Percentiles rank a stretch among this genome's conserved stretches.
These are phyloP conservation scores for Nemotelus nigrinus DNA, from an alignment of 2,888 invertebrate genomes.

Conservation along the genomic window DNA sequence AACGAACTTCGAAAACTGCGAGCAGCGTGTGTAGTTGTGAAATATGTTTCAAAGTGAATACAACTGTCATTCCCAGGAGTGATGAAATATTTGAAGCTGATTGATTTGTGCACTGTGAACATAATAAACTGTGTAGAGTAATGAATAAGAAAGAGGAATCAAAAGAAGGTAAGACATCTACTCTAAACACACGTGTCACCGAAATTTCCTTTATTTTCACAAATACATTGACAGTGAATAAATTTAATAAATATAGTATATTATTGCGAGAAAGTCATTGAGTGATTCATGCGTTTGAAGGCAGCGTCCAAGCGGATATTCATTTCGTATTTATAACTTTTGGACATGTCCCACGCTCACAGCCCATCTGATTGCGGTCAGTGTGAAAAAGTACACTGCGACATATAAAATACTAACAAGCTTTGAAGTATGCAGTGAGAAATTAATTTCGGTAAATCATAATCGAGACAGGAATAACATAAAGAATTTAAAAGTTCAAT, in stretches of 20 bases:
- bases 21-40: too few species aligned
- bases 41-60: too few species aligned
- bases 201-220: too few species aligned
- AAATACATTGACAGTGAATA: too few species aligned
- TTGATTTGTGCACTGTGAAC: not conserved
- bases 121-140: conserved; percentile 8
- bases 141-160: conserved; percentile 40
- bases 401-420: not conserved
- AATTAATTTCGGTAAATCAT: too few species aligned
- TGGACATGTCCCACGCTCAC: conserved; percentile 40
- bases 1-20: too few species aligned
- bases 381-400: conserved; percentile 38
- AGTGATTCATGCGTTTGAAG: conserved; percentile 36
- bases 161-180: conserved; percentile 32
- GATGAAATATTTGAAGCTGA: not conserved
- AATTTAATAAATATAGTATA: not conserved
- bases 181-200: too few species aligned
- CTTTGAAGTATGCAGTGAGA: not conserved
- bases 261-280: not conserved
- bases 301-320: conserved; percentile 36
- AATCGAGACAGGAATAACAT: too few species aligned
- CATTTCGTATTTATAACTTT: conserved; percentile 41
- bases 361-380: conserved; percentile 33
- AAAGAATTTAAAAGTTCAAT: too few species aligned
- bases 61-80: too few species aligned